phyloP scores from a whole-genome alignment of 2,888 invertebrate species.

The Rhamnusium bicolor region DNA sequence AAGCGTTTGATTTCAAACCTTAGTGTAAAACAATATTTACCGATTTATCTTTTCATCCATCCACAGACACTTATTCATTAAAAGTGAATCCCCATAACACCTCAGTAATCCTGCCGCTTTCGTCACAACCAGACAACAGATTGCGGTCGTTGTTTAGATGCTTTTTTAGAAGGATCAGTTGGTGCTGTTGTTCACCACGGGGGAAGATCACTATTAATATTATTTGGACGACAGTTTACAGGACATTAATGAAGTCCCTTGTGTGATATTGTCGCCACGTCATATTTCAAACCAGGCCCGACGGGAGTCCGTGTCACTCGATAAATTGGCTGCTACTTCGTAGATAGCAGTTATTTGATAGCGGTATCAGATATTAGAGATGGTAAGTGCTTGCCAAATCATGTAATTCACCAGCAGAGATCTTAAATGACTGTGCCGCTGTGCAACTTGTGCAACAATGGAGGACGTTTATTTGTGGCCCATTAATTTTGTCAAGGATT shows the following conservation, averaged over 20 bases:
- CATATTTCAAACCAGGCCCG: constrained; percentile 66
- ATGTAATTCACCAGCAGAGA: constrained; percentile 36
- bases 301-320: constrained; percentile 65
- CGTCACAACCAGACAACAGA: constrained; percentile 48
- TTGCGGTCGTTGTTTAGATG: constrained; percentile 44
- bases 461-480: constrained; percentile 26
- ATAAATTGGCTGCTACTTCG: constrained; percentile 66
- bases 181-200: constrained; percentile 42
- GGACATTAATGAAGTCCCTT: constrained; percentile 72
- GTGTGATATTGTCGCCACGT: constrained; percentile 71
- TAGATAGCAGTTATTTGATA: constrained; percentile 58
- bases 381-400: constrained; percentile 47
- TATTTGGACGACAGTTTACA: constrained; percentile 71
- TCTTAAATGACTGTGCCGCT: constrained; percentile 15
- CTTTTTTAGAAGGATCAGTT: constrained; percentile 38
- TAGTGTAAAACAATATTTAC: neutral
- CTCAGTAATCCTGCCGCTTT: constrained; percentile 39
- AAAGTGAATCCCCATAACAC: constrained; percentile 49
- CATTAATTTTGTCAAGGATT: neutral
- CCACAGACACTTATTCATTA: constrained; percentile 9
- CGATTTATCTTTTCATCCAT: neutral
- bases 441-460: constrained; percentile 9
- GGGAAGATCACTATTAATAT: constrained; percentile 71
- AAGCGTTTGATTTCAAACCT: too few relatives aligned
- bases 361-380: constrained; percentile 55